These are phyloP conservation scores for Drosophila obscura DNA, from an alignment of 1,140 invertebrate genomes.

Conservation along the genomic window DNA sequence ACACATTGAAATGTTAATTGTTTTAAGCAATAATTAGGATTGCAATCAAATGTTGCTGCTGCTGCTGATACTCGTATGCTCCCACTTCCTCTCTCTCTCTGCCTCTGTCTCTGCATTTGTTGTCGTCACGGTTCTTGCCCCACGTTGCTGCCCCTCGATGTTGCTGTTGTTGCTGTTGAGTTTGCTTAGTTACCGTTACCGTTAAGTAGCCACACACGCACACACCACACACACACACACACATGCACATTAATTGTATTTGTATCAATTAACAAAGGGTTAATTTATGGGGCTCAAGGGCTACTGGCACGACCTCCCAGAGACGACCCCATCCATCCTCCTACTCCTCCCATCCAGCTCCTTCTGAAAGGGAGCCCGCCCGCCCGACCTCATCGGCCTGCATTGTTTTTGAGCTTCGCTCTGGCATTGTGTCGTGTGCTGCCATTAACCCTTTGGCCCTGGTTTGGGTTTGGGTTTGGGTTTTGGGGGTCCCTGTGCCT, in stretches of 20 bases:
- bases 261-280: slow-evolving; percentile 84
- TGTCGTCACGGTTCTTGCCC: slow-evolving; percentile 35
- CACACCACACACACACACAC: slow-evolving; percentile 26
- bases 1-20: slow-evolving; percentile 82
- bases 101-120: neutral
- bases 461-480: neutral
- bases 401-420: slow-evolving; percentile 36
- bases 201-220: slow-evolving; percentile 67
- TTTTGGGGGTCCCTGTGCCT: slow-evolving; percentile 2
- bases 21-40: slow-evolving; percentile 82
- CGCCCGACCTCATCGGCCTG: slow-evolving; percentile 4
- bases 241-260: slow-evolving; percentile 77
- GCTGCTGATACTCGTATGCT: slow-evolving; percentile 3
- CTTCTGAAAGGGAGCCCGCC: too few relatives aligned
- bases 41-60: slow-evolving; percentile 65
- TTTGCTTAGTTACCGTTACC: slow-evolving; percentile 73
- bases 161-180: slow-evolving; percentile 59
- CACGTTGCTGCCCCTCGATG: slow-evolving; percentile 16
- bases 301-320: slow-evolving; percentile 41
- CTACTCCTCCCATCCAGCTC: too few relatives aligned
- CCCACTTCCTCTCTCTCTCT: slow-evolving; percentile 9
- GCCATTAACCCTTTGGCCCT: slow-evolving; percentile 45
- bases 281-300: slow-evolving; percentile 82
- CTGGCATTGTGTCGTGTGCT: slow-evolving; percentile 6
- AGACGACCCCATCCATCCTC: neutral